These are phyloP conservation scores for Cheilosia impressa DNA, from an alignment of 2,888 invertebrate genomes.

Conservation along the genomic window DNA sequence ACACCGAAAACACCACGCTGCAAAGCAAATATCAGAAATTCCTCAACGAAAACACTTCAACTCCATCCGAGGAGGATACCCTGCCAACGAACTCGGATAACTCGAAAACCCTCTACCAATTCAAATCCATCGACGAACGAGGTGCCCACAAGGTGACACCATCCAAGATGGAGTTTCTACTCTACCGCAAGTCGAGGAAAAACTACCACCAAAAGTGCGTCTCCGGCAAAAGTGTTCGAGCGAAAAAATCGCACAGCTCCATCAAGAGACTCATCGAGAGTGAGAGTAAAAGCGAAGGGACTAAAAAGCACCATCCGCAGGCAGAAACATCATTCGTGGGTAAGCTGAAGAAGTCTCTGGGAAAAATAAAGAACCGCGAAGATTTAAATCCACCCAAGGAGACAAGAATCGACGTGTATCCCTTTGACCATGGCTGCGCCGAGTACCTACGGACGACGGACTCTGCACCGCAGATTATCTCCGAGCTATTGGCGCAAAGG, in stretches of 20 bases:
- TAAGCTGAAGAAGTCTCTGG: conserved; percentile 42
- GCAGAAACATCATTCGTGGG: conserved; percentile 59
- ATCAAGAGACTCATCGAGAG: conserved; percentile 60
- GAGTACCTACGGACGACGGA: conserved; percentile 87
- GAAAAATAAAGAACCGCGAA: conserved; percentile 4
- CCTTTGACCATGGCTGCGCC: conserved; percentile 88
- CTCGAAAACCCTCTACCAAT: conserved; percentile 79
- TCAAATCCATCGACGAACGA: conserved; percentile 76
- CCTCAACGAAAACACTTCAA: conserved; percentile 72
- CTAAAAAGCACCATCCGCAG: background rate
- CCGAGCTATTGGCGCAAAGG: conserved; percentile 86
- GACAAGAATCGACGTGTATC: conserved; percentile 86
- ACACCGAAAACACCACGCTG: conserved; percentile 78
- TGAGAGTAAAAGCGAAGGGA: conserved; percentile 61
- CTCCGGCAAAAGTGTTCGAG: conserved; percentile 82
- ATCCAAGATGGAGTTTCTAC: conserved; percentile 81
- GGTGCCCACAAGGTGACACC: conserved; percentile 76
- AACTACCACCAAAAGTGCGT: conserved; percentile 85
- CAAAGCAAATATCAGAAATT: conserved; percentile 64
- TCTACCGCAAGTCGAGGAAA: conserved; percentile 77
- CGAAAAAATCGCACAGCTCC: conserved; percentile 56
- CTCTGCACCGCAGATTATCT: conserved; percentile 85
- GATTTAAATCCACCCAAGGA: conserved; percentile 33
- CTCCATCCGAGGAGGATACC: conserved; percentile 69
- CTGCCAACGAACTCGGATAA: conserved; percentile 49